phyloP scores from a whole-genome alignment of 2,113 vertebrate species.

The Mohoua ochrocephala region DNA sequence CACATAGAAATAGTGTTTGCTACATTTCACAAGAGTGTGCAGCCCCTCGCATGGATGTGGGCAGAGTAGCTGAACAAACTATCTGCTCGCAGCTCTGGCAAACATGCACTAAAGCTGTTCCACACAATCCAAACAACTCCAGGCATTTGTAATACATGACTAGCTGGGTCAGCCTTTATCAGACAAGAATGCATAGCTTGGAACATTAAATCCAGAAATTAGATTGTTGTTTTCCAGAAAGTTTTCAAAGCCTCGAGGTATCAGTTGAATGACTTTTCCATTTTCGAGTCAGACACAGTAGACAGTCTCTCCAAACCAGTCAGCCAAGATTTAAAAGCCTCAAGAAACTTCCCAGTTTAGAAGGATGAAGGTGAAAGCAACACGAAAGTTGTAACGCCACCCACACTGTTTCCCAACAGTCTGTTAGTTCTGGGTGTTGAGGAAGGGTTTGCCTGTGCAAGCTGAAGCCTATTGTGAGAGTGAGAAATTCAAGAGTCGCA shows the following conservation, averaged over 20 bases:
- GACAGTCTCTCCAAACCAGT: neutral
- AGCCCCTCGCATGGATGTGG: accelerated
- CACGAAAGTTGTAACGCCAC: neutral
- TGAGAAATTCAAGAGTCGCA: neutral
- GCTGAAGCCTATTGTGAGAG: neutral
- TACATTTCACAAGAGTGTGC: neutral
- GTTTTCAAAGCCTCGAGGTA: conserved; percentile 1
- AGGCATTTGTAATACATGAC: conserved; percentile 50
- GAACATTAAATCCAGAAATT: conserved; percentile 58
- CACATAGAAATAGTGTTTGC: neutral
- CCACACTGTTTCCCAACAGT: neutral
- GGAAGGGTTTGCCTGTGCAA: neutral
- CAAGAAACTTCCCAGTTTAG: neutral
- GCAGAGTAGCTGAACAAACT: neutral
- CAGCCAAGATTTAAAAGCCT: neutral
- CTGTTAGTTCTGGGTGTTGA: neutral
- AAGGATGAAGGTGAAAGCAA: neutral
- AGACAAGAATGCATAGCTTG: conserved; percentile 38
- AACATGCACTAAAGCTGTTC: neutral
- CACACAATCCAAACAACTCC: neutral
- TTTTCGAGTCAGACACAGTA: neutral
- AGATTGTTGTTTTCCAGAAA: neutral
- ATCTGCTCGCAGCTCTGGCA: neutral
- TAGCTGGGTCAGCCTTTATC: conserved; percentile 32
- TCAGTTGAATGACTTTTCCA: neutral